A percentile compares a stretch with the other conserved stretches of the same genome.
phyloP scores from a whole-genome alignment of 2,113 vertebrate genomes.

The Galbula dea region DNA sequence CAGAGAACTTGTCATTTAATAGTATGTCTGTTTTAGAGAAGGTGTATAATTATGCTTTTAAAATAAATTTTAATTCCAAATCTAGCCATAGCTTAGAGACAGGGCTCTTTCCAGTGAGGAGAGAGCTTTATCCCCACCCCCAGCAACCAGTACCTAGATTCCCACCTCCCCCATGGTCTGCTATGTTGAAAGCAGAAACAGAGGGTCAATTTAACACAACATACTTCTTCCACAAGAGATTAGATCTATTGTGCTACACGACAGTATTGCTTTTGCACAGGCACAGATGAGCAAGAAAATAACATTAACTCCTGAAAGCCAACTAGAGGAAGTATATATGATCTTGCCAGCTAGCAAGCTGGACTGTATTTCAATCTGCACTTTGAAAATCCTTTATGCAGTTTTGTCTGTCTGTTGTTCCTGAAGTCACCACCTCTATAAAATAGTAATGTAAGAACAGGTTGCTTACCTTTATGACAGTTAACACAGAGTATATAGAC shows the following conservation, averaged over 20 bases:
- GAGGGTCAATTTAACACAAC: not conserved
- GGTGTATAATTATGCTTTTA: conserved; percentile 50
- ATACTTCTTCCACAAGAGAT: not conserved
- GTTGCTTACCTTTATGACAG: not conserved
- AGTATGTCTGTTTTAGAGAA: conserved; percentile 29
- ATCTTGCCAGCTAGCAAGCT: not conserved
- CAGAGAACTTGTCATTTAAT: conserved; percentile 33
- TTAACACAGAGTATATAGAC: no score
- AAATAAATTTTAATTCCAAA: conserved; percentile 46
- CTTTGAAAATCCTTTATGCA: not conserved
- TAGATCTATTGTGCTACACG: not conserved
- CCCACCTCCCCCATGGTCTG: not conserved
- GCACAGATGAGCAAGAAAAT: not conserved
- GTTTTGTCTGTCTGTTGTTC: not conserved
- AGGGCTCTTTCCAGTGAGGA: not conserved
- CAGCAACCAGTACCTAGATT: not conserved
- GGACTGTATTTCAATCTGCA: not conserved
- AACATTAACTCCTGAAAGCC: not conserved
- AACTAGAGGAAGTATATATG: not conserved
- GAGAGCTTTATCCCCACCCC: not conserved
- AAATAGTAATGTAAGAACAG: not conserved
- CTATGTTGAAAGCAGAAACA: not conserved
- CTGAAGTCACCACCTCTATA: not conserved
- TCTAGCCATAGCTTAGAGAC: not conserved
- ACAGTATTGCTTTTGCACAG: not conserved